Base-by-base conservation (phyloP, 1,140 invertebrate species). In the Drosophila navojoa region DNA sequence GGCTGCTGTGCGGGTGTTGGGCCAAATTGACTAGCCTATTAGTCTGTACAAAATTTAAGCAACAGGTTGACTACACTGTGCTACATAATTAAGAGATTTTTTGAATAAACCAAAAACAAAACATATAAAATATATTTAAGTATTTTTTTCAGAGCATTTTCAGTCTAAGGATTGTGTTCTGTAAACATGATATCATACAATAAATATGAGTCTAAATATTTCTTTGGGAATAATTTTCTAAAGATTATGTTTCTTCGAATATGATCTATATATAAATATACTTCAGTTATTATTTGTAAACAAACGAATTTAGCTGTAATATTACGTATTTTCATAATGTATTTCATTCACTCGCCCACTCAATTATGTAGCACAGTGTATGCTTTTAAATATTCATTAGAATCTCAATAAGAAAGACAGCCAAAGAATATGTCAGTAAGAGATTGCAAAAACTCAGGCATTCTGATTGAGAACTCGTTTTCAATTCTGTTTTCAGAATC, bases 381-480 rank as follows among this genome's bases (percentile, higher is more conserved):
- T 42, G 40, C 44, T 57, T 59, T 85, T 72, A 16, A 45, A 62
- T 62, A 68, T 71, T 75, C 53, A 77, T 55, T 57, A 59, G 47
- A 72, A 52, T 71, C 44, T 62, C 60, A 76, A 64, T 73, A 62
- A 70, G 75, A 69, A 53, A 77, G 40, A 61, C 66, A 35, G 25
- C 25, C 71, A 57, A 62, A 64, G 70, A 81, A 71, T 55, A 68
- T 87, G 82, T 59, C 77, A 82, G 67, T 22, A 69, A 69, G 81
- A 73, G 5, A 75, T 53, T 32, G 81, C 69, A 71, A 77, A 77
- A 76, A 50, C 72, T 66, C 61, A 22, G 55, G 47, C 55, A 25
- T 61, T 87, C 81, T 71, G 76, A 82, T 87, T 77, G 76, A 89
- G 70, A 87, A 87, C 82, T 87, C 35, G 82, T 89, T 87, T 32